A percentile compares a stretch with the other conserved stretches of the same genome.
phyloP scores from a whole-genome alignment of 1,140 invertebrate species.

The Pectinophora gossypiella region DNA sequence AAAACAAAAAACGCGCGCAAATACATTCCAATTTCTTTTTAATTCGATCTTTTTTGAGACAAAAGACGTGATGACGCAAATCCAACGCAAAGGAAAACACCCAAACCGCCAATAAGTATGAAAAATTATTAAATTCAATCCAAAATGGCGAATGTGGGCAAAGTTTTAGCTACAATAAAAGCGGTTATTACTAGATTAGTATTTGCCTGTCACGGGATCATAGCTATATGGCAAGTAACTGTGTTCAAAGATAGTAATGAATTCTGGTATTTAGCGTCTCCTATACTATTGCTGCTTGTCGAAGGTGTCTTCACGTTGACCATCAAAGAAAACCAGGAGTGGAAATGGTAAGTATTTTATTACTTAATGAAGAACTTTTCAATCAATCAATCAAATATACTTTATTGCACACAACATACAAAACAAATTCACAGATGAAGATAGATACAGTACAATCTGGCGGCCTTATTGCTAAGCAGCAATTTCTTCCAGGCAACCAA shows the following conservation, averaged over 20 bases:
- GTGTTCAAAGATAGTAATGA: slow-evolving; percentile 82
- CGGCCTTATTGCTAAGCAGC: no score
- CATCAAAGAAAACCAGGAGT: slow-evolving; percentile 90
- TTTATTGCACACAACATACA: no score
- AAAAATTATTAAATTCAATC: slow-evolving; percentile 12
- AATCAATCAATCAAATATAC: no score
- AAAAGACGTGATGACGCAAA: background rate
- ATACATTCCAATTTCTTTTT: no score
- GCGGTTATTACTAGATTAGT: slow-evolving; percentile 87
- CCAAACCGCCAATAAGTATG: background rate
- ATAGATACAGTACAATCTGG: no score
- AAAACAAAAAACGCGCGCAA: no score
- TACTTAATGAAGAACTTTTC: background rate
- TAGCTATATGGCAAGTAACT: slow-evolving; percentile 89
- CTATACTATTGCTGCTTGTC: slow-evolving; percentile 84
- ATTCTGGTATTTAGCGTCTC: slow-evolving; percentile 87
- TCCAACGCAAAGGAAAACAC: background rate
- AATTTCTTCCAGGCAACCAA: no score
- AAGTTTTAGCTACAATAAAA: slow-evolving; percentile 86
- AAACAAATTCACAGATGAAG: no score
- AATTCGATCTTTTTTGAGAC: no score
- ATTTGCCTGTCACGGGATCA: slow-evolving; percentile 85
- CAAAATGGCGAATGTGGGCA: slow-evolving; percentile 77
- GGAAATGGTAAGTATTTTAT: slow-evolving; percentile 84
- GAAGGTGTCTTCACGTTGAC: slow-evolving; percentile 90